These are phyloP conservation scores for Nothocercus julius DNA, from an alignment of 2,113 vertebrate species.

Conservation along the genomic window DNA sequence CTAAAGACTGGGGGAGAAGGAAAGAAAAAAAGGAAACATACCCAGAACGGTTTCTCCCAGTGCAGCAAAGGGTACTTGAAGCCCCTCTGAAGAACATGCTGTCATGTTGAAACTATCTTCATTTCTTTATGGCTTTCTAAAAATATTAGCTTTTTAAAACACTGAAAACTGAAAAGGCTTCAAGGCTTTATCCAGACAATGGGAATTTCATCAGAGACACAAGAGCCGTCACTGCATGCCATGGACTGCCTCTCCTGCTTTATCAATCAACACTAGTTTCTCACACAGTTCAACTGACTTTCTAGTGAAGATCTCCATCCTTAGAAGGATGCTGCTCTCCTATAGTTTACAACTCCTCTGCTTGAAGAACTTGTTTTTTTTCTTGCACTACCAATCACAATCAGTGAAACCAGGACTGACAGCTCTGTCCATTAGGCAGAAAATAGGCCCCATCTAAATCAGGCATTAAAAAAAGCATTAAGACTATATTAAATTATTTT, in stretches of 20 bases:
- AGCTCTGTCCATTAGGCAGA: neutral
- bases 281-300: neutral
- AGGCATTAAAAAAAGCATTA: neutral
- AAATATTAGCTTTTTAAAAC: neutral
- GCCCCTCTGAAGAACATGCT: neutral
- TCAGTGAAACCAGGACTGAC: neutral
- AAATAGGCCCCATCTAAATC: neutral
- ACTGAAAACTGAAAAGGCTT: neutral
- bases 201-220: neutral
- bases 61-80: neutral
- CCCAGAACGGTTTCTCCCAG: neutral
- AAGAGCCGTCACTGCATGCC: neutral
- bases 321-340: neutral
- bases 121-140: neutral
- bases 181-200: neutral
- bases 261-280: neutral
- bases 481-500: neutral
- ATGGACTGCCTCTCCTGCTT: neutral
- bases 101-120: neutral
- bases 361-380: neutral
- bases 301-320: neutral
- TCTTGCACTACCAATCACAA: neutral
- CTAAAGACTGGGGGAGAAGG: neutral
- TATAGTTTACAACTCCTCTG: neutral
- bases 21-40: accelerated